A percentile compares a stretch with the other conserved stretches of the same genome.
phyloP scores from a whole-genome alignment of 2,888 invertebrate species.

The Dioctria linearis region DNA sequence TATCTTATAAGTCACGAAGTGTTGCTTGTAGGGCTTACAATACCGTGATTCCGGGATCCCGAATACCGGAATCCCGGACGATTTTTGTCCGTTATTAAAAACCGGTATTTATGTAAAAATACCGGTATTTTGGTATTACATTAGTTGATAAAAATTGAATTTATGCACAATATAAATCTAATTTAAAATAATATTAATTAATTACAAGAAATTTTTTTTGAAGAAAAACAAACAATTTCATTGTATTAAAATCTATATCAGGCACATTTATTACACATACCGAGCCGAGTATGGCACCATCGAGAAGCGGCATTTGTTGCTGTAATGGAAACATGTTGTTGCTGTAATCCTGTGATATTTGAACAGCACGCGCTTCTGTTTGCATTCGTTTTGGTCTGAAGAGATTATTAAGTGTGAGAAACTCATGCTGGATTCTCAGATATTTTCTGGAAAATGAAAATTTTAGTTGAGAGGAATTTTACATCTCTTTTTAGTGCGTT shows the following conservation, averaged over 20 bases:
- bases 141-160: background rate
- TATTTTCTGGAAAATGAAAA: too few relatives aligned
- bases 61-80: conserved; percentile 9
- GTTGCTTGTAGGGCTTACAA: background rate
- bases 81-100: background rate
- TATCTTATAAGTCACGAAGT: too few relatives aligned
- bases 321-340: background rate
- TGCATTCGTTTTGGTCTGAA: too few relatives aligned
- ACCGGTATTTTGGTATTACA: conserved; percentile 31
- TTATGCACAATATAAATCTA: too few relatives aligned
- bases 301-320: background rate
- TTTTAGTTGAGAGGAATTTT: too few relatives aligned
- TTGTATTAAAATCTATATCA: background rate
- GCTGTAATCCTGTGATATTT: background rate
- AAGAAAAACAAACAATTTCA: background rate
- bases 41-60: conserved; percentile 18
- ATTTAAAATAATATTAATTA: too few relatives aligned
- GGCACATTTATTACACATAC: background rate
- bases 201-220: too few relatives aligned
- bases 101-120: conserved; percentile 1
- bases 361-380: too few relatives aligned
- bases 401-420: too few relatives aligned
- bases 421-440: too few relatives aligned
- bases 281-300: too few relatives aligned
- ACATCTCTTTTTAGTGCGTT: too few relatives aligned